Evolutionary conservation across 2,888 invertebrate genomes (phyloP).

Genomic region (Noctuana brunneofusca): DNA sequence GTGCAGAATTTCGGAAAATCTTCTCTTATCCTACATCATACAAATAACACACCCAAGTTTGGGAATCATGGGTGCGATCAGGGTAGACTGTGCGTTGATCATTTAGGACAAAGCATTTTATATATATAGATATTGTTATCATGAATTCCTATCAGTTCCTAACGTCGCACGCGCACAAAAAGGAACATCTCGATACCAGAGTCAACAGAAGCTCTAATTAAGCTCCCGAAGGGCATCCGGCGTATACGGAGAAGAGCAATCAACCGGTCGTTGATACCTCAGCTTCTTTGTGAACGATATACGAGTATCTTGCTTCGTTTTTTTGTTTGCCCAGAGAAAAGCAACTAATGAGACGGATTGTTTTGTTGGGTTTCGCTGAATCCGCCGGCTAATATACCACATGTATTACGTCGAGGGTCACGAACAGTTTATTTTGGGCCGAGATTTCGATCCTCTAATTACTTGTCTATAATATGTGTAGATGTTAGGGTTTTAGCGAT

Average conservation of each 20-base stretch:
- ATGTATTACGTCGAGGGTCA: slow-evolving; percentile 32
- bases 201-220: slow-evolving; percentile 49
- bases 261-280: slow-evolving; percentile 73
- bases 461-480: slow-evolving; percentile 1
- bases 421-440: slow-evolving; percentile 33
- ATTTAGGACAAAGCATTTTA: too few relatives aligned
- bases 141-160: slow-evolving; percentile 31
- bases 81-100: too few relatives aligned
- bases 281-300: slow-evolving; percentile 41
- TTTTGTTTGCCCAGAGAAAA: slow-evolving; percentile 44
- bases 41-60: too few relatives aligned
- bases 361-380: slow-evolving; percentile 50
- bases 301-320: slow-evolving; percentile 36
- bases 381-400: slow-evolving; percentile 33
- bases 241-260: slow-evolving; percentile 52
- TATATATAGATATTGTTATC: slow-evolving; percentile 29
- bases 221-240: slow-evolving; percentile 67
- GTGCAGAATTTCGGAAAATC: too few relatives aligned
- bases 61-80: too few relatives aligned
- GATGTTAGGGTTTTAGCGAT: neutral
- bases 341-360: slow-evolving; percentile 56
- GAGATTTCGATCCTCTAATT: slow-evolving; percentile 22
- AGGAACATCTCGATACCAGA: slow-evolving; percentile 34
- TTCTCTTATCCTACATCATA: too few relatives aligned
- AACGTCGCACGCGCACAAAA: slow-evolving; percentile 32